Percentiles rank a stretch among this genome's conserved stretches.
phyloP scores from a whole-genome alignment of 2,113 vertebrate genomes.

The Elephas maximus region DNA sequence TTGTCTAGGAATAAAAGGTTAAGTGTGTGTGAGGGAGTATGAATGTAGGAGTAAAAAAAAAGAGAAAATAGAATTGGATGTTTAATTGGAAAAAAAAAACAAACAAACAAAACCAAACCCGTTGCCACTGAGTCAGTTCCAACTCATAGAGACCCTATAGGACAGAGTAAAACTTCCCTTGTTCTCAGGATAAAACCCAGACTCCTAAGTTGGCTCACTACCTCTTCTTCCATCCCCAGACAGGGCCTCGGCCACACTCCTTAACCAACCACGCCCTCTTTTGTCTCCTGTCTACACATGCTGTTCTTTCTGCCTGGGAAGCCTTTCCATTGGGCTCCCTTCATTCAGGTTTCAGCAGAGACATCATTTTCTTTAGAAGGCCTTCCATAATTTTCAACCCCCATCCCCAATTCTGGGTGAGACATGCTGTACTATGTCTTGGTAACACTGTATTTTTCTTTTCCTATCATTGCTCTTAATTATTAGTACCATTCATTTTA shows the following conservation, averaged over 20 bases:
- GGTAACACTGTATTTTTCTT: background rate
- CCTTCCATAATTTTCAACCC: background rate
- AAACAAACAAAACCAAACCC: background rate
- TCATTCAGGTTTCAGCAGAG: background rate
- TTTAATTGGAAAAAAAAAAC: background rate
- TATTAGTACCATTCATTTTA: background rate
- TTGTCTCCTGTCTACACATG: background rate
- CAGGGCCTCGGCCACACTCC: background rate
- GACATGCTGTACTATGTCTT: background rate
- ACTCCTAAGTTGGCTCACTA: background rate
- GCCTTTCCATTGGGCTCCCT: background rate
- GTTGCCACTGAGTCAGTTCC: too few relatives aligned
- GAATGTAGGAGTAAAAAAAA: background rate
- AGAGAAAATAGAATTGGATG: background rate
- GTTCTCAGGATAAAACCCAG: background rate
- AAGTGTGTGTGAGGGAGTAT: background rate
- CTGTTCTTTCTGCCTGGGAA: background rate
- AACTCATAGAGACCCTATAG: too few relatives aligned
- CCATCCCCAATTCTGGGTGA: background rate
- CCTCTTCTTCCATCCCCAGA: background rate
- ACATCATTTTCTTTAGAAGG: background rate
- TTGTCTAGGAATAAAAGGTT: background rate
- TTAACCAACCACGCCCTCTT: background rate
- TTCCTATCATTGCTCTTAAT: background rate
- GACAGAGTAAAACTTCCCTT: too few relatives aligned